Conservation (phyloP, 2,888 invertebrate genomes). For the Xylota segnis region DNA sequence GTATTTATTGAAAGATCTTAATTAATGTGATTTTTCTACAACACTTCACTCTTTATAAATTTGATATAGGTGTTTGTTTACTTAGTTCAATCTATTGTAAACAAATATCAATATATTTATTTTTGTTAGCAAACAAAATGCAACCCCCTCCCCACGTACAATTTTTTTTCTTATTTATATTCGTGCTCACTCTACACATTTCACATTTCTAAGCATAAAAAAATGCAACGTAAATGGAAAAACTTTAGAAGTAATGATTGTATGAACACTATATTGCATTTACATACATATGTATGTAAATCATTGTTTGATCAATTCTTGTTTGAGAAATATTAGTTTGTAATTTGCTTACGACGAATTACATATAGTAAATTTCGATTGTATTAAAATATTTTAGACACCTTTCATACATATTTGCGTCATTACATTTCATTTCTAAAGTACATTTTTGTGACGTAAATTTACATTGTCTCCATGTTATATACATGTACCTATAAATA, state of each 20-base stretch:
- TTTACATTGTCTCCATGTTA: not conserved
- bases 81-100: slow-evolving; percentile 33
- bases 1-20: slow-evolving; percentile 13
- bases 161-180: not conserved
- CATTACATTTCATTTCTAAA: slow-evolving; percentile 1
- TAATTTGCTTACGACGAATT: not conserved
- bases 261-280: not conserved
- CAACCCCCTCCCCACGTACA: slow-evolving; percentile 4
- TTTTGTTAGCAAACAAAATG: slow-evolving; percentile 1
- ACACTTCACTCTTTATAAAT: slow-evolving; percentile 40
- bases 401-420: slow-evolving; percentile 7
- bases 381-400: not conserved
- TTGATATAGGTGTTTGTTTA: slow-evolving; percentile 14
- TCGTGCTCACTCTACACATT: slow-evolving; percentile 40
- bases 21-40: not conserved
- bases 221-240: slow-evolving; percentile 23
- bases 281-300: not conserved
- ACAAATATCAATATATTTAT: slow-evolving; percentile 21
- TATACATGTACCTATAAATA: slow-evolving; percentile 8
- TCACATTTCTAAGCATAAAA: slow-evolving; percentile 47
- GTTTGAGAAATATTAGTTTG: slow-evolving; percentile 17
- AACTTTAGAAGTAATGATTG: slow-evolving; percentile 1
- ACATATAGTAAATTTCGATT: not conserved
- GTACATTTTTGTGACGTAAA: slow-evolving; percentile 10
- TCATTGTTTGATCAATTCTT: slow-evolving; percentile 59